Conservation (phyloP, 2,113 vertebrate genomes). For the Leptobrachium ailaonicum region DNA sequence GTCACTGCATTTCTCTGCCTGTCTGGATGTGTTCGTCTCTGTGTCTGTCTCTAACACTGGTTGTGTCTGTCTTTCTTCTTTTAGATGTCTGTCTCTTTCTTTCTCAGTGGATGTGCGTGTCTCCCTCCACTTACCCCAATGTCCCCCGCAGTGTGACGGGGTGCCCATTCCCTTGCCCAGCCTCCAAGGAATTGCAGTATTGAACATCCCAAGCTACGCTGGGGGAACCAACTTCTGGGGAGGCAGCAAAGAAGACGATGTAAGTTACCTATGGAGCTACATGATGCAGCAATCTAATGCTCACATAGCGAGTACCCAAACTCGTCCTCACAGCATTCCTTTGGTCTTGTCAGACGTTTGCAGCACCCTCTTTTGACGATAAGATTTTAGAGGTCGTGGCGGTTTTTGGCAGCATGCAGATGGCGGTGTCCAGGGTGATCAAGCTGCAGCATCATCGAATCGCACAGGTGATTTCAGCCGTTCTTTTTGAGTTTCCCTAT, state of each 20-base stretch:
- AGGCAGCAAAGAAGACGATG: conserved; percentile 92
- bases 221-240: conserved; percentile 97
- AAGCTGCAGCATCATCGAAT: conserved; percentile 95
- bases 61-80: conserved; percentile 41
- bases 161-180: conserved; percentile 88
- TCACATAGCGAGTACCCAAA: background rate
- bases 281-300: background rate
- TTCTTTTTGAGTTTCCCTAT: too few species aligned
- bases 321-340: background rate
- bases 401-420: conserved; percentile 97
- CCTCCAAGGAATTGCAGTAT: conserved; percentile 90
- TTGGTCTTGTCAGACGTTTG: conserved; percentile 78
- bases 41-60: conserved; percentile 44
- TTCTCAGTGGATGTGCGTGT: conserved; percentile 6
- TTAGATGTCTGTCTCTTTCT: conserved; percentile 40
- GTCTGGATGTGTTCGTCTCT: conserved; percentile 27
- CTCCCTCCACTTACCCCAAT: conserved; percentile 15
- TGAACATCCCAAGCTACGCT: conserved; percentile 93
- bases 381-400: conserved; percentile 97
- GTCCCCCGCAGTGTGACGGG: conserved; percentile 78
- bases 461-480: conserved; percentile 78
- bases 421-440: conserved; percentile 95
- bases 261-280: conserved; percentile 60
- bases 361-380: conserved; percentile 93
- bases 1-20: conserved; percentile 21